phyloP scores from a whole-genome alignment of 2,797 vertebrate species.

The Manis pentadactyla region DNA sequence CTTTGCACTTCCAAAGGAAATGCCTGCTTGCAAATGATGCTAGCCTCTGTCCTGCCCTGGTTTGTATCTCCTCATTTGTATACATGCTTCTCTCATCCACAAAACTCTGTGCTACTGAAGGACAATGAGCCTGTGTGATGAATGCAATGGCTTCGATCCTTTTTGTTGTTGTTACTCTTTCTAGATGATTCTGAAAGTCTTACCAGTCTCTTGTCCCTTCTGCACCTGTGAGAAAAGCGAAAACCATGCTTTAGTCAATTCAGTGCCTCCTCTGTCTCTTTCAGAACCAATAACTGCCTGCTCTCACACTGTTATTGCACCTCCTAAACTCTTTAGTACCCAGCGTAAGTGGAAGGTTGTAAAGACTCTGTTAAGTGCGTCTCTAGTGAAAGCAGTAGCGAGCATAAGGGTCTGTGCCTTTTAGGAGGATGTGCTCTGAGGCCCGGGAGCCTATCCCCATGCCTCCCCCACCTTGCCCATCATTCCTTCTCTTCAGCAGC shows the following conservation, averaged over 20 bases:
- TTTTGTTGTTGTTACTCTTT: background rate
- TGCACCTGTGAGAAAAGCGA: background rate
- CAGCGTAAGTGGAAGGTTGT: background rate
- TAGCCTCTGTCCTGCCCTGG: background rate
- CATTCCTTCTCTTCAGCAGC: background rate
- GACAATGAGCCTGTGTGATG: background rate
- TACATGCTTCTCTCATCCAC: background rate
- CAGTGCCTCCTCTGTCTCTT: conserved; percentile 36
- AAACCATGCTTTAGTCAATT: conserved; percentile 56
- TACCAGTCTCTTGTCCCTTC: background rate
- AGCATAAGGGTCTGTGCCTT: background rate
- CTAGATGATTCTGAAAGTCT: background rate
- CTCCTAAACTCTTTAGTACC: conserved; percentile 46
- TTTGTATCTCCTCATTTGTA: background rate
- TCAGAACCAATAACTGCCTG: conserved; percentile 54
- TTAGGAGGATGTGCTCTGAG: background rate
- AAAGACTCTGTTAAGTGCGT: conserved; percentile 40
- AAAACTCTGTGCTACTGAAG: background rate
- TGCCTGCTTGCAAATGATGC: too few relatives aligned
- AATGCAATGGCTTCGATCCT: background rate
- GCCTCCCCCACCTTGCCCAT: rapidly evolving
- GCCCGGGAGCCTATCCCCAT: too few relatives aligned
- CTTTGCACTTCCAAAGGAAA: background rate
- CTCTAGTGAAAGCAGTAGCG: background rate
- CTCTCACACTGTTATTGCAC: conserved; percentile 42